Evolutionary conservation across 35 echinoderm and acorn worm genomes (phyloP).

Genomic region (Anneissia japonica): DNA sequence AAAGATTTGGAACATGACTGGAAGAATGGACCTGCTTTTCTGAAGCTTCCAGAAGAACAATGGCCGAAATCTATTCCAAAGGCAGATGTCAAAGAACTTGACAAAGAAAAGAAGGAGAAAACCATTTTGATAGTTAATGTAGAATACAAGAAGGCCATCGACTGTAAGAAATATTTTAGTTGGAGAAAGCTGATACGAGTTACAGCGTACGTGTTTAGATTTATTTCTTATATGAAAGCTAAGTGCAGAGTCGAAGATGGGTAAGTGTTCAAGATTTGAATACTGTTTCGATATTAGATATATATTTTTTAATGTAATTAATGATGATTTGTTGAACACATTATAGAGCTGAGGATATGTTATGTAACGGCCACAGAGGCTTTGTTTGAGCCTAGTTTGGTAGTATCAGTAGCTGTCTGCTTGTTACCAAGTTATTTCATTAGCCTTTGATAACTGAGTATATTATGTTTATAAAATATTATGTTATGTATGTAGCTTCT

Average conservation of each 20-base stretch:
- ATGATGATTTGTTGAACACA: too few species aligned
- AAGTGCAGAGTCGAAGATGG: neutral
- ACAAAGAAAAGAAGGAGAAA: neutral
- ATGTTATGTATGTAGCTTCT: too few species aligned
- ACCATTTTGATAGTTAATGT: neutral
- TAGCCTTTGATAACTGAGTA: too few species aligned
- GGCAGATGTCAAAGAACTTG: neutral
- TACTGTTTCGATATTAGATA: too few species aligned
- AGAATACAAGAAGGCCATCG: neutral
- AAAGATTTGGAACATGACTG: neutral
- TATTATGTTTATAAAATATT: too few species aligned
- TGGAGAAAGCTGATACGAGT: constrained; percentile 10
- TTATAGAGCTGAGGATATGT: too few species aligned
- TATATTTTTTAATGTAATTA: too few species aligned
- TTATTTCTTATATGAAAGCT: neutral
- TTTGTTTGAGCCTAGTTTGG: too few species aligned
- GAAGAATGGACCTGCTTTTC: neutral
- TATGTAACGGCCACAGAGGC: too few species aligned
- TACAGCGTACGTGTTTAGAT: neutral
- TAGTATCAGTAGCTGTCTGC: too few species aligned
- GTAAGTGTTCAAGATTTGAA: neutral
- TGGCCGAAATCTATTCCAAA: constrained; percentile 4
- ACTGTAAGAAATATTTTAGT: neutral
- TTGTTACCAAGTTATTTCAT: too few species aligned
- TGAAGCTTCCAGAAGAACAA: neutral